Percentiles rank a stretch among this genome's conserved stretches.
phyloP scores from a whole-genome alignment of 2,888 invertebrate species.

The Heliconius ismenius region DNA sequence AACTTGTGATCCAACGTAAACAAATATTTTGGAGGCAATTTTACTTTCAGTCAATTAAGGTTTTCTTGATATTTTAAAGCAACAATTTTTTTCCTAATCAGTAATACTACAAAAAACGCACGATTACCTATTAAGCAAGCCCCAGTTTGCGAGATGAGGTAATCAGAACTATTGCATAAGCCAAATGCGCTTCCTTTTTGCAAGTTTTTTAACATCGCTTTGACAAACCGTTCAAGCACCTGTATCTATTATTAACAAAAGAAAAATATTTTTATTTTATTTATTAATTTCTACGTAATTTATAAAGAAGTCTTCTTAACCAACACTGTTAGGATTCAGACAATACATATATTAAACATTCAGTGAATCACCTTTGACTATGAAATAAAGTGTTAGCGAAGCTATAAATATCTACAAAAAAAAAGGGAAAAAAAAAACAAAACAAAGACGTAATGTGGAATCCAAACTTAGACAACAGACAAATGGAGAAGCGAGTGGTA shows the following conservation, averaged over 20 bases:
- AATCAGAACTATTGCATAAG: neutral
- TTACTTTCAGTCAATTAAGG: neutral
- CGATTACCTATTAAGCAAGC: no score
- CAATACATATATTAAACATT: neutral
- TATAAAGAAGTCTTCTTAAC: neutral
- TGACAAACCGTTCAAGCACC: no score
- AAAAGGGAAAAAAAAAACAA: neutral
- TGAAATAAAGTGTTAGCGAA: slow-evolving; percentile 1
- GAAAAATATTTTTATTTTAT: no score
- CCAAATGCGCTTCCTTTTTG: no score
- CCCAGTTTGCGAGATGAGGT: no score
- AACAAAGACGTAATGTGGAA: slow-evolving; percentile 67
- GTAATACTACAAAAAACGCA: no score
- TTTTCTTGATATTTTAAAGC: neutral
- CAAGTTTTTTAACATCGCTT: no score
- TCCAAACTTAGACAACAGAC: slow-evolving; percentile 75
- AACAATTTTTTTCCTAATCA: neutral
- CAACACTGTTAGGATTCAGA: neutral
- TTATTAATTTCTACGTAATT: neutral
- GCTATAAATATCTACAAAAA: neutral
- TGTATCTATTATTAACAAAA: no score
- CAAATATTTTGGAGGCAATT: neutral
- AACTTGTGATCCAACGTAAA: neutral
- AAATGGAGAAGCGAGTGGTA: slow-evolving; percentile 83
- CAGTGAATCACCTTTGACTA: neutral